Base-by-base conservation (phyloP, 1,140 invertebrate species). In the Trigoniulus corallinus region DNA sequence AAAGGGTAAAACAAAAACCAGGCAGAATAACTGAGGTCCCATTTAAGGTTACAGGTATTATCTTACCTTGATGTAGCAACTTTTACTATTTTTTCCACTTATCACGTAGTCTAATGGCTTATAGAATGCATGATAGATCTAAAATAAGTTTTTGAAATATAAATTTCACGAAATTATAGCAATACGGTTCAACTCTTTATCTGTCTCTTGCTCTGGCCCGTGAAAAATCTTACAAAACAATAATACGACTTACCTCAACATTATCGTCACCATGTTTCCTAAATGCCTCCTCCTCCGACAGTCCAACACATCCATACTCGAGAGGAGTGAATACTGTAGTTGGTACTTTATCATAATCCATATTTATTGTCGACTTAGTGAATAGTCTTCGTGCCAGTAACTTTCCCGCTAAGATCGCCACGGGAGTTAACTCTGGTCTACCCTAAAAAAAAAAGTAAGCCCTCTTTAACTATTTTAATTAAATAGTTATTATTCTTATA, bases 251-350 rank as follows among this genome's bases (percentile, higher is more conserved):
- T 34, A 34, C 70, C 58, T 74, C 72, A 51, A 78, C 64, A 50
- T 71, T 67, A 4, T 74, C 70, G 45, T 67, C 63, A 2, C 76
- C 77, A 67, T 67, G 77, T 50, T 69, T 67, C 22, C 62, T 65
- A 1, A 81, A 67, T 0, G 94, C 93, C 41, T 73, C 74, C 66
- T 99, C 94, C 72, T 98, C 94, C 59, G 87, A 82, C 13, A 92
- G 69, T 3, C 94, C 95, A 42, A 94, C 88, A 62, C 79, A 82
- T 1, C 88, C 88, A 65, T 98, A 99, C 71, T 99, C 95, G 2
- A 97, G 61, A 13, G 93, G 93, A 40, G 88, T 95, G 64, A 98
- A 98, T 4, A 99, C 81, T 7, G 93, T 98, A 27, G 94, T 98
- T 26, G 94, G 85, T 3, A 98, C 82, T 68, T 46, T 46, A 40